Base-by-base conservation (phyloP, 2,888 invertebrate genomes). In the Harpalus rubripes region DNA sequence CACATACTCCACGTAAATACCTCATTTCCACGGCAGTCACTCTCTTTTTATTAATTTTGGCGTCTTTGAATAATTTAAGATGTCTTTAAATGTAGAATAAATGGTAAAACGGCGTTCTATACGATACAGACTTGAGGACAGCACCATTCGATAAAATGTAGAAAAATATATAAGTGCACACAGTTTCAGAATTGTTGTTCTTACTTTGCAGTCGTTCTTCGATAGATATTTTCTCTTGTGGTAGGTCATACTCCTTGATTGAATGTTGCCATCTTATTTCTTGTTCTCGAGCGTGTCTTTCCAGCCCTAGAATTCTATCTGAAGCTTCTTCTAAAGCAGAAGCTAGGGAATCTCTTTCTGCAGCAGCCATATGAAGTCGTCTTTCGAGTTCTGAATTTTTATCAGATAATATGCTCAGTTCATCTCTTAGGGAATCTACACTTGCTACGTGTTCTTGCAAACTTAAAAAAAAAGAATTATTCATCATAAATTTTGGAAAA, bases 291-390 rank as follows among this genome's bases (percentile, higher is more conserved):
- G 95, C 93, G 90, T 96, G 95, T 88, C 96, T 94, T 91, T 98
- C 98, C 88, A 98, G 92, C 88, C 96, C 94, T 88, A 96, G 92
- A 88, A 98, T 97, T 89, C 97, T 94, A 91, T 98, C 98, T 82
- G 96, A 96, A 58, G 98, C 96, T 91, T 98, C 98, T 87, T 98
- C 98, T 85, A 98, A 92, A 85, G 96, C 96, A 79, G 95, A 94
- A 79, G 94, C 93, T 81, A 98, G 92, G 86, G 94, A 94, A 86
- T 98, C 96, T 87, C 97, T 94, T 91, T 98, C 98, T 85, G 95
- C 94, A 15, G 95, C 93, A 7, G 96, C 93, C 86, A 94, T 92
- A 86, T 95, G 94, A 86, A 98, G 93, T 88, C 96, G 93, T 90
- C 95, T 93, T 90, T 98, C 98, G 88, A 98, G 92, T 88, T 98